These are phyloP conservation scores for Indicator indicator DNA, from an alignment of 2,113 vertebrate genomes.

Conservation along the genomic window DNA sequence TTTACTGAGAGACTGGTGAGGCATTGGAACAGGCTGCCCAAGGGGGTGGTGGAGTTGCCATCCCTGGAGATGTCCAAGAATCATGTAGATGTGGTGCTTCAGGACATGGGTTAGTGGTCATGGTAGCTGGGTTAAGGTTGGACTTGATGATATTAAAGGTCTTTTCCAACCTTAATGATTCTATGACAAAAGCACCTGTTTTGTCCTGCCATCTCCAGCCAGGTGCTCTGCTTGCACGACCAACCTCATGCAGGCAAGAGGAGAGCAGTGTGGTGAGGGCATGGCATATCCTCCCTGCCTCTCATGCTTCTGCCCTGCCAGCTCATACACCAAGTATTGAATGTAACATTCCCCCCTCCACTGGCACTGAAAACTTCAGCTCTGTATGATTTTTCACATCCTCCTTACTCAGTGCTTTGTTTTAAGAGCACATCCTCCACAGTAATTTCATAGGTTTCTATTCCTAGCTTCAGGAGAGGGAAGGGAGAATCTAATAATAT, in stretches of 20 bases:
- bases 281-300: neutral
- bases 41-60: too few relatives aligned
- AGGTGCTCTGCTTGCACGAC: neutral
- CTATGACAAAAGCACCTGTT: neutral
- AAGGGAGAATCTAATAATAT: slow-evolving; percentile 53
- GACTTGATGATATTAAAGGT: too few relatives aligned
- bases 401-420: neutral
- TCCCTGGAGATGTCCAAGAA: too few relatives aligned
- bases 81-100: too few relatives aligned
- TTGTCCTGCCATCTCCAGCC: neutral
- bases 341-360: neutral
- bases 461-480: slow-evolving; percentile 60
- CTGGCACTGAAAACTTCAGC: neutral
- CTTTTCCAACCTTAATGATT: too few relatives aligned
- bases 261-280: fast-evolving
- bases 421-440: slow-evolving; percentile 43
- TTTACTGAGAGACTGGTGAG: too few relatives aligned
- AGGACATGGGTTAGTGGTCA: too few relatives aligned
- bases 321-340: neutral
- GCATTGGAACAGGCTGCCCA: too few relatives aligned
- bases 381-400: neutral
- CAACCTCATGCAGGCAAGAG: neutral
- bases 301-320: neutral
- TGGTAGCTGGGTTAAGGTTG: too few relatives aligned
- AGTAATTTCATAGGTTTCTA: slow-evolving; percentile 59